Evolutionary conservation across 2,888 invertebrate species (phyloP), one percentile per base, ranked within the genome.

Genomic region (Galerucella nymphaeae): DNA sequence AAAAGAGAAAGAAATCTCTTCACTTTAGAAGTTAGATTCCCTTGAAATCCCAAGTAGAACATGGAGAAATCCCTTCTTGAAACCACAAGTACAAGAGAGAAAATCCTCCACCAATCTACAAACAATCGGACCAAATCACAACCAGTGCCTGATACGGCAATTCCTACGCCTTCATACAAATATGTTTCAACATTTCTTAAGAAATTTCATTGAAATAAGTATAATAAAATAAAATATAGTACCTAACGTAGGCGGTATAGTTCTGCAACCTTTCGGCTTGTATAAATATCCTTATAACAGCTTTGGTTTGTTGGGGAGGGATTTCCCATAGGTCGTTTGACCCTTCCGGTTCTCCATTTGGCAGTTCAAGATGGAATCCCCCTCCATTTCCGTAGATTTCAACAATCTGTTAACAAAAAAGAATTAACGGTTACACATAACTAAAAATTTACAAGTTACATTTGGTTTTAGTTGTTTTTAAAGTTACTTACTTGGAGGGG

Each of bases 381-480:
- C 94, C 93, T 73, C 96, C 97, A 85, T 96, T 96, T 84, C 94
- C 93, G 87, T 94, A 94, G 79, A 95, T 92, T 88, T 94, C 94
- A 75, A 91, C 88, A 83, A 95, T 92, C 92, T 93, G 16, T 16
- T 63, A 45, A 2, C 13, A 45, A 45, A 45, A n/a, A 45, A 13
- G 2, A 11, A 45, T 45, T 13, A 45, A 14, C 45, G 2, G 2
- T 45, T 45, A 13, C 2, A 10, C 13, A 45, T 66, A 30, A 30
- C 42, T 11, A 4, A 11, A 59, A 48, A 30, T 50, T 67, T 50
- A 71, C 20, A 10, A 18, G 13, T 3, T 45, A 45, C n/a, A n/a
- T n/a, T n/a, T n/a, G n/a, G n/a, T n/a, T n/a, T n/a, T n/a, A n/a
- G n/a, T n/a, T n/a, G n/a, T n/a, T n/a, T n/a, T 8, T 30, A 8